These are phyloP conservation scores for Atrina japonica DNA, from an alignment of 2,888 invertebrate species.

Conservation along the genomic window DNA sequence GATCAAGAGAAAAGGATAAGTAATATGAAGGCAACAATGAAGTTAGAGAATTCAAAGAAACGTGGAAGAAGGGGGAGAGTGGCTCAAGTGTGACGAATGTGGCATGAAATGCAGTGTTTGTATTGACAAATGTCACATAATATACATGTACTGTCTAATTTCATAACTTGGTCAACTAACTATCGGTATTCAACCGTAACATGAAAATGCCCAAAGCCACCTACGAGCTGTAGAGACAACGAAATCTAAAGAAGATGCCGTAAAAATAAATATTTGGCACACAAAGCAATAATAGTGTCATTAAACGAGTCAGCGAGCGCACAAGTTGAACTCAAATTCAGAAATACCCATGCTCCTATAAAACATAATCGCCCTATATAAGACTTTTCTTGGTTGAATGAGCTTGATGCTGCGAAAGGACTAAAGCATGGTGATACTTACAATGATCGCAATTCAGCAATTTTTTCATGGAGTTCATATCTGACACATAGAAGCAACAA, in stretches of 20 bases:
- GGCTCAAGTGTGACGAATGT: constrained; percentile 4
- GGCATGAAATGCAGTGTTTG: neutral
- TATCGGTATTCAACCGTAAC: constrained; percentile 4
- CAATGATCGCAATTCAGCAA: constrained; percentile 10
- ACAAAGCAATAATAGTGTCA: constrained; percentile 10
- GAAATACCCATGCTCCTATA: constrained; percentile 9
- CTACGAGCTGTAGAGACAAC: neutral
- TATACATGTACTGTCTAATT: neutral
- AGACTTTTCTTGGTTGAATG: constrained; percentile 14
- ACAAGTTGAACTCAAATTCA: constrained; percentile 16
- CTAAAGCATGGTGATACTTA: constrained; percentile 5
- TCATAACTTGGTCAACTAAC: constrained; percentile 7
- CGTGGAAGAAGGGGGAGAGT: constrained; percentile 15
- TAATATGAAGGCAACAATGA: neutral
- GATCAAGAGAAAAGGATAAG: neutral
- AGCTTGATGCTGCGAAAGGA: constrained; percentile 11
- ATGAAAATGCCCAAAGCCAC: constrained; percentile 3
- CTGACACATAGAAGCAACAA: neutral
- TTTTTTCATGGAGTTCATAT: neutral
- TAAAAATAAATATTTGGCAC: constrained; percentile 8
- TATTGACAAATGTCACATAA: neutral
- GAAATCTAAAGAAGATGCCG: constrained; percentile 2
- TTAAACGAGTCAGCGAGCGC: neutral
- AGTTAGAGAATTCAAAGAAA: constrained; percentile 13
- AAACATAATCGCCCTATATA: constrained; percentile 4